Percentiles rank a stretch among this genome's conserved stretches.
phyloP scores from a whole-genome alignment of 64 coral and sea anemone species.

The Pocillopora verrucosa region DNA sequence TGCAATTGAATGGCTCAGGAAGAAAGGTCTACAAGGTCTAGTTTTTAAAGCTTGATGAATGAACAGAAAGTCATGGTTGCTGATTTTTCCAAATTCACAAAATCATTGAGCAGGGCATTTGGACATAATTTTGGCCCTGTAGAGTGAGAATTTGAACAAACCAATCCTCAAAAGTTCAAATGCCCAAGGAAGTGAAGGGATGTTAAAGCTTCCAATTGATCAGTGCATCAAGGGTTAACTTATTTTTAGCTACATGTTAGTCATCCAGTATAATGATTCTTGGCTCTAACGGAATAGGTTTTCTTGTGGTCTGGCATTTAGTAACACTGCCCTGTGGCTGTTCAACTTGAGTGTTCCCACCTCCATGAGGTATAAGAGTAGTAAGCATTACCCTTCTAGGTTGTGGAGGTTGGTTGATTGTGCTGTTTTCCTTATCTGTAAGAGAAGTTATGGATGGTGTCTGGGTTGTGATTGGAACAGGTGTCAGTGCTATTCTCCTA shows the following conservation, averaged over 20 bases:
- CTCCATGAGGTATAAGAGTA: conserved; percentile 6
- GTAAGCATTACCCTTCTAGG: conserved; percentile 21
- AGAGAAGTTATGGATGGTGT: not conserved
- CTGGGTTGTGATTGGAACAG: not conserved
- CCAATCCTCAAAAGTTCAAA: too few relatives aligned
- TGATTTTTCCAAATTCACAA: too few relatives aligned
- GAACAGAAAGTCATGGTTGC: too few relatives aligned
- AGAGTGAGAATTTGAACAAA: too few relatives aligned
- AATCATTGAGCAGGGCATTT: too few relatives aligned
- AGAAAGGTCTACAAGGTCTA: too few relatives aligned
- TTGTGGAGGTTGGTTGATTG: not conserved
- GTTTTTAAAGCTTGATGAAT: too few relatives aligned
- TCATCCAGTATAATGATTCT: conserved; percentile 42
- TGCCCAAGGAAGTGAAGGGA: too few relatives aligned
- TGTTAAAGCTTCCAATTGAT: too few relatives aligned
- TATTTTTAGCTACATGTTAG: not conserved
- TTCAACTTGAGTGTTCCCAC: not conserved
- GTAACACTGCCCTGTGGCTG: not conserved
- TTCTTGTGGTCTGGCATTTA: not conserved
- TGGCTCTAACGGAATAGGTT: conserved; percentile 55
- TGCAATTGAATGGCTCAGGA: too few relatives aligned
- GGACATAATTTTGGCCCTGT: too few relatives aligned
- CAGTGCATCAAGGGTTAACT: too few relatives aligned
- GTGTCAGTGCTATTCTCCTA: conserved; percentile 3
- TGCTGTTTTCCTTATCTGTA: conserved; percentile 16